Evolutionary conservation across 2,888 invertebrate genomes (phyloP), one percentile per base, ranked within the genome.

Genomic region (Eustalomyia histrio): DNA sequence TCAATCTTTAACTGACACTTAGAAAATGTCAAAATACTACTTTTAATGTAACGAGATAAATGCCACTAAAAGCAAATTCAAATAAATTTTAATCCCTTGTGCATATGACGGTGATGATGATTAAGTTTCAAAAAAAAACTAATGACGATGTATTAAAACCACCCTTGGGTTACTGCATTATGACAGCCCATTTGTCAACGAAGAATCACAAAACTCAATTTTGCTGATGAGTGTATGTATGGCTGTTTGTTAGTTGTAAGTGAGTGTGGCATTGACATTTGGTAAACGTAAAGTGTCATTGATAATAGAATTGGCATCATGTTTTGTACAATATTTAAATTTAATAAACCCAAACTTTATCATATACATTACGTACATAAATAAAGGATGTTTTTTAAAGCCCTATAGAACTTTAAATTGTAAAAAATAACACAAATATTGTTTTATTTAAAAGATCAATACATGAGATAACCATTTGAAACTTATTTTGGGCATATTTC

Each of bases 141-240:
- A 79, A 63, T 35, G 61, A 8, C 60, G 50, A 57, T 67, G 73
- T 57, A 73, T 73, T 67, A 73, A 79, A 79, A 64, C 67, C 68
- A 79, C 79, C 79, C 73, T 58, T 68, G 63, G 68, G 79, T 50
- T 79, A 18, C 73, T 68, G 79, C 67, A 79, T 73, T 79, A 79
- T 79, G 79, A 68, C 73, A 68, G 72, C 79, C 73, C 79, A 79
- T 79, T 73, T 79, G 79, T 79, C 79, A 79, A 63, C 57, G n/a
- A 73, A 73, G 63, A 73, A 79, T 79, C 68, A 73, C 68, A 79
- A 68, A 73, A 79, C 68, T 79, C 73, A 79, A 79, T 79, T 73
- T 79, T 39, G 39, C 39, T 64, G 39, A 64, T 63, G 53, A 39
- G 35, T 21, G 50, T 21, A 29, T 55, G 21, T 52, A 9, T 16